phyloP scores from a whole-genome alignment of 2,888 invertebrate genomes.

The Rhyacophila evoluta region DNA sequence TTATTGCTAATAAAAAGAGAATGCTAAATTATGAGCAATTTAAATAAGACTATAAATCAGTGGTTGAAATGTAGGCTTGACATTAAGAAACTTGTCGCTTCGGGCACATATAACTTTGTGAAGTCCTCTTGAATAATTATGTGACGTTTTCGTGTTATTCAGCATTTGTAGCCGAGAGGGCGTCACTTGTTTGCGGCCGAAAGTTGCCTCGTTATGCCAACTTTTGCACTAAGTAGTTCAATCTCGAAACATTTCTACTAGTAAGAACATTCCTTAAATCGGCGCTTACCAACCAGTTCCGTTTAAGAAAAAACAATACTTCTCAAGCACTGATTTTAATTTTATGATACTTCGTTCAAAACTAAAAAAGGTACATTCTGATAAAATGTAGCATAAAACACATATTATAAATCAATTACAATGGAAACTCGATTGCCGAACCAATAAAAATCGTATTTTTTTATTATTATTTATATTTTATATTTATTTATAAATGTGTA shows the following conservation, averaged over 20 bases:
- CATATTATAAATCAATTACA: too few species aligned
- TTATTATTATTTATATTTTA: too few species aligned
- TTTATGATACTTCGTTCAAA: too few species aligned
- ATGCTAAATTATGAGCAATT: too few species aligned
- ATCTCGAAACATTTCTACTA: not conserved
- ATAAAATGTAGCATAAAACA: too few species aligned
- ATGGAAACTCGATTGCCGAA: too few species aligned
- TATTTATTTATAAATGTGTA: too few species aligned
- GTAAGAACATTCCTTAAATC: not conserved
- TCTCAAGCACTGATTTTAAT: too few species aligned
- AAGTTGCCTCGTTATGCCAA: conserved; percentile 20
- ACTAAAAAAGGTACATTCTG: too few species aligned
- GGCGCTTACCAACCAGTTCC: not conserved
- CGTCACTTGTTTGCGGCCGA: conserved; percentile 20
- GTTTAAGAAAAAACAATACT: not conserved
- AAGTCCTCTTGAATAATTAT: conserved; percentile 24
- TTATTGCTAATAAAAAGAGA: too few species aligned
- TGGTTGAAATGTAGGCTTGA: conserved; percentile 10
- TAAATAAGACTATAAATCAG: not conserved
- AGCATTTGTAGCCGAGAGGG: not conserved
- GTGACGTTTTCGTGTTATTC: conserved; percentile 19
- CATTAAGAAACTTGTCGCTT: conserved; percentile 11
- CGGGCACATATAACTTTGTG: conserved; percentile 14
- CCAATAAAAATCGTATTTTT: too few species aligned
- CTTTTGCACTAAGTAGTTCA: conserved; percentile 22